Conservation (phyloP, 2,888 invertebrate genomes). For the Aphodius granarius region DNA sequence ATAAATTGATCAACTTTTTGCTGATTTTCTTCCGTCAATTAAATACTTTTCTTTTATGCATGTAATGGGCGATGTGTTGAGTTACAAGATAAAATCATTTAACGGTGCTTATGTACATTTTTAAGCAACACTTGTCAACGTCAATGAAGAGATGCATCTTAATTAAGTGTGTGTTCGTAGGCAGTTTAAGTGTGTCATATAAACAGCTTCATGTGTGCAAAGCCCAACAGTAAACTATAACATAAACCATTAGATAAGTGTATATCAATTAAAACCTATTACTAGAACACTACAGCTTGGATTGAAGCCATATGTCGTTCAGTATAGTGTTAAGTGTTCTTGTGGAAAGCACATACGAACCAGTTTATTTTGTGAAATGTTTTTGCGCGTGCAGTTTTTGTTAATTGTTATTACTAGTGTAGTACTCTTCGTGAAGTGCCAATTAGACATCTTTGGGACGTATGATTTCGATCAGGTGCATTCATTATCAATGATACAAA, state of each 20-base stretch:
- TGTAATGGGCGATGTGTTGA: no score
- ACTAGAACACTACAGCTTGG: not conserved
- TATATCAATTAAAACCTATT: not conserved
- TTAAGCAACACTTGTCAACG: not conserved
- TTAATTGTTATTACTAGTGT: not conserved
- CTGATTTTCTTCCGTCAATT: no score
- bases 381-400: not conserved
- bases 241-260: not conserved
- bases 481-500: not conserved
- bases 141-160: not conserved
- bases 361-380: not conserved
- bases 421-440: not conserved
- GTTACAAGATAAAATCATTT: no score
- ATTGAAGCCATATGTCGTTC: not conserved
- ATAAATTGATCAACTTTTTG: no score
- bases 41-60: no score
- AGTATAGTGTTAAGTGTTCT: not conserved
- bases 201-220: not conserved
- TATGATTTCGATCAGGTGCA: not conserved
- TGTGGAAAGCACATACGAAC: not conserved
- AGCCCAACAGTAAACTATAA: not conserved
- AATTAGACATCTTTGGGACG: not conserved
- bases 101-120: no score
- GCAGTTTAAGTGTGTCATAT: not conserved
- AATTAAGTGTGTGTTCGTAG: not conserved